Percentiles rank a stretch among this genome's conserved stretches.
phyloP scores from a whole-genome alignment of 1,140 invertebrate genomes.

The Lithobius niger region DNA sequence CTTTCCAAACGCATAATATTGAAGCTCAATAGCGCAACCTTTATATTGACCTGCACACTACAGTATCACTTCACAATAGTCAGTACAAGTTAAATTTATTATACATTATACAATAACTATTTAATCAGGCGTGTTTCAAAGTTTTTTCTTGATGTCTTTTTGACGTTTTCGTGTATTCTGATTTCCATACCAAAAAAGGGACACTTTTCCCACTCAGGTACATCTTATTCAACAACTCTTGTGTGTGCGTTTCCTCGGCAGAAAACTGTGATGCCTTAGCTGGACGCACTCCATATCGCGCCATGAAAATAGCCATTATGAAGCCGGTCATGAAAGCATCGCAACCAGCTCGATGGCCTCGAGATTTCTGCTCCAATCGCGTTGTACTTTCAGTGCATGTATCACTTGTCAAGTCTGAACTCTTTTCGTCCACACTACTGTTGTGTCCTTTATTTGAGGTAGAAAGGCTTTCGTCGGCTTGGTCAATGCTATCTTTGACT shows the following conservation, averaged over 20 bases:
- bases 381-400: neutral
- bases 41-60: no score
- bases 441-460: neutral
- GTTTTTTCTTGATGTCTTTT: conserved; percentile 26
- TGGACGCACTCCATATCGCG: conserved; percentile 14
- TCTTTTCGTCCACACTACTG: neutral
- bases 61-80: no score
- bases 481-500: neutral
- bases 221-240: conserved; percentile 25
- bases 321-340: conserved; percentile 39
- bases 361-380: neutral
- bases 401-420: no score
- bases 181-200: conserved; percentile 28
- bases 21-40: no score
- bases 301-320: conserved; percentile 26
- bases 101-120: no score
- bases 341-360: conserved; percentile 33
- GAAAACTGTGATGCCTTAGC: conserved; percentile 13
- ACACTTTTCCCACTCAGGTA: conserved; percentile 31
- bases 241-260: conserved; percentile 13
- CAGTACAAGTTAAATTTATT: no score
- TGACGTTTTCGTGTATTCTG: conserved; percentile 27
- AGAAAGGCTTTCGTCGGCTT: neutral
- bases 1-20: no score
- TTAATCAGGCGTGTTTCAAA: no score